Evolutionary conservation across 2,113 vertebrate genomes (phyloP).

Genomic region (Anser brachyrhynchus): DNA sequence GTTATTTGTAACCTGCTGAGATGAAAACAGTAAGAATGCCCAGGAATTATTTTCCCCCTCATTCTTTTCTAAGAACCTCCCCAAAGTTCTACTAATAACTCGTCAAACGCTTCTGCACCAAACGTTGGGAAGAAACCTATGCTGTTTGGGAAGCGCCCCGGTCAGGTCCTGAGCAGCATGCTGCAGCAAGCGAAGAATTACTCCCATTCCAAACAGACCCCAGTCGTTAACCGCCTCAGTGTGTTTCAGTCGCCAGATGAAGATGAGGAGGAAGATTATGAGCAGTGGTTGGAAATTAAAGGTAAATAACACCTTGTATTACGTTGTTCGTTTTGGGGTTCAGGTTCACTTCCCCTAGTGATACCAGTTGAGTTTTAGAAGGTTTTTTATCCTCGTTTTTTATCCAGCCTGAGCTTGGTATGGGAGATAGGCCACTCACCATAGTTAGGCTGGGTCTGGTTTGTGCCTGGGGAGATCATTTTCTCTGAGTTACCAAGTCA

Average conservation of each 20-base stretch:
- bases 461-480: neutral
- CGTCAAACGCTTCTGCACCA: slow-evolving; percentile 56
- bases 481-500: neutral
- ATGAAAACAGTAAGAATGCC: neutral
- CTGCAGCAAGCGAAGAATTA: slow-evolving; percentile 87
- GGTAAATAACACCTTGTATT: slow-evolving; percentile 51
- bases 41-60: neutral
- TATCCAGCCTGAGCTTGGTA: rapidly evolving
- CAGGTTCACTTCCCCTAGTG: rapidly evolving
- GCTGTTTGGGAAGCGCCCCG: slow-evolving; percentile 84
- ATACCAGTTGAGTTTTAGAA: neutral
- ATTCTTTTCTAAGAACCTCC: slow-evolving; percentile 52
- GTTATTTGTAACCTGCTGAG: neutral
- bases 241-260: slow-evolving; percentile 93
- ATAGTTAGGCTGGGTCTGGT: rapidly evolving
- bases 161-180: slow-evolving; percentile 84
- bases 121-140: slow-evolving; percentile 76
- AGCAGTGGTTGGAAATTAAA: slow-evolving; percentile 87
- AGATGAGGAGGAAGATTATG: slow-evolving; percentile 88
- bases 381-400: neutral
- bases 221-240: slow-evolving; percentile 83
- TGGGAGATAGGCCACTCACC: rapidly evolving
- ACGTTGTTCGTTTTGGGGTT: neutral
- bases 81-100: slow-evolving; percentile 52
- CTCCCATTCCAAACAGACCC: slow-evolving; percentile 83